Evolutionary conservation across 30 jellyfish, hydroid and myxozoan species (phyloP).

Genomic region (Nemopilema nomurai): DNA sequence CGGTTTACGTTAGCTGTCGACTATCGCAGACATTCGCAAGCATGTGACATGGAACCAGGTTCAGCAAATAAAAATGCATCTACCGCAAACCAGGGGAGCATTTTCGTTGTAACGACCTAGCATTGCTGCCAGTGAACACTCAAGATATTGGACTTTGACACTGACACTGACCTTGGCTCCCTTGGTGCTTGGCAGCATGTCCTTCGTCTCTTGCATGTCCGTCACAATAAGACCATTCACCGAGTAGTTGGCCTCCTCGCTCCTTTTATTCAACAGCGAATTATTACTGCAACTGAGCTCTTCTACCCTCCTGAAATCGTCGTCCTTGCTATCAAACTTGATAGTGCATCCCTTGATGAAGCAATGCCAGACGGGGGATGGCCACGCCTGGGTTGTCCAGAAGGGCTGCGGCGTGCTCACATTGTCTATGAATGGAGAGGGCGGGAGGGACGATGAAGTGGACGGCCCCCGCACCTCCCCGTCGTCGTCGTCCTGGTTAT

Average conservation of each 20-base stretch:
- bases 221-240: constrained; percentile 78
- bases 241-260: constrained; percentile 83
- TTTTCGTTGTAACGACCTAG: too few relatives aligned
- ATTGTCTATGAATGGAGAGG: constrained; percentile 93
- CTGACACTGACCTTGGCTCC: constrained; percentile 49
- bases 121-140: too few relatives aligned
- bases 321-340: constrained; percentile 72
- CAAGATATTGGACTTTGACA: too few relatives aligned
- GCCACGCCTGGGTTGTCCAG: constrained; percentile 97
- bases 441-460: constrained; percentile 63
- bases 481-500: constrained; percentile 64
- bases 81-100: too few relatives aligned
- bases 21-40: too few relatives aligned
- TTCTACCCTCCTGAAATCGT: constrained; percentile 79
- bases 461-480: constrained; percentile 47
- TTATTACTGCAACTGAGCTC: constrained; percentile 61
- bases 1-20: too few relatives aligned
- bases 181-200: constrained; percentile 13
- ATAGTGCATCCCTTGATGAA: constrained; percentile 89
- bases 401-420: constrained; percentile 92
- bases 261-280: constrained; percentile 63
- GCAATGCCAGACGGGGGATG: constrained; percentile 98
- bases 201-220: constrained; percentile 75
- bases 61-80: too few relatives aligned
- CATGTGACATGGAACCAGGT: too few relatives aligned